These are phyloP conservation scores for Drosophila parthenogenetica DNA, from an alignment of 2,888 invertebrate genomes.

Conservation along the genomic window DNA sequence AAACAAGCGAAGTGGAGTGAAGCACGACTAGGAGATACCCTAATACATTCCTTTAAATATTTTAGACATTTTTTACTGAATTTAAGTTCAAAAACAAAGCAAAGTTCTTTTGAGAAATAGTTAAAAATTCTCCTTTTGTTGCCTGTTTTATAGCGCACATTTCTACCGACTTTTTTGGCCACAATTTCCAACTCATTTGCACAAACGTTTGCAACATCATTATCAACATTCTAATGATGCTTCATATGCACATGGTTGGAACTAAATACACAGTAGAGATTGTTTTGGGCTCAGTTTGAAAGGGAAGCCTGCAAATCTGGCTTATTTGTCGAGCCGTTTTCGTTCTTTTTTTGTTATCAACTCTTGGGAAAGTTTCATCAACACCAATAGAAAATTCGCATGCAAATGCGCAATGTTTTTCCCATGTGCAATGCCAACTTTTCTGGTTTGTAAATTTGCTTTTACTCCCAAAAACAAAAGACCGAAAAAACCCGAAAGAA, in stretches of 20 bases:
- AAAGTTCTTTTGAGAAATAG: too few species aligned
- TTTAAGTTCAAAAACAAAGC: neutral
- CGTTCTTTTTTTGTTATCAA: slow-evolving; percentile 29
- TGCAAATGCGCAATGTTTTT: slow-evolving; percentile 60
- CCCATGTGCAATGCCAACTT: slow-evolving; percentile 65
- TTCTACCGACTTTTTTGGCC: neutral
- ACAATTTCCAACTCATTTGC: slow-evolving; percentile 63
- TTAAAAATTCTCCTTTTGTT: too few species aligned
- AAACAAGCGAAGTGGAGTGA: slow-evolving; percentile 28
- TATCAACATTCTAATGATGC: slow-evolving; percentile 32
- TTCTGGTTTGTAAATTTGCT: slow-evolving; percentile 54
- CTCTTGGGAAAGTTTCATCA: slow-evolving; percentile 63
- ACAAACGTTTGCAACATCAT: slow-evolving; percentile 54
- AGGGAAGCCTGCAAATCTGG: slow-evolving; percentile 23
- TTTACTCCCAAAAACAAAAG: slow-evolving; percentile 22
- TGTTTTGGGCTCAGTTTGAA: too few species aligned
- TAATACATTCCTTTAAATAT: neutral
- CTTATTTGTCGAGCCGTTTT: slow-evolving; percentile 48
- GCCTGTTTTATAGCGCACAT: neutral
- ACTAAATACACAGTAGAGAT: slow-evolving; percentile 18
- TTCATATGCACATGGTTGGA: slow-evolving; percentile 9
- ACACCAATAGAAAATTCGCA: slow-evolving; percentile 74
- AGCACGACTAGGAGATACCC: neutral
- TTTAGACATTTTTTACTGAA: neutral
- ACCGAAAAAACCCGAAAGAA: neutral